Evolutionary conservation across 2,113 vertebrate species (phyloP).

Genomic region (Hydrolagus affinis): DNA sequence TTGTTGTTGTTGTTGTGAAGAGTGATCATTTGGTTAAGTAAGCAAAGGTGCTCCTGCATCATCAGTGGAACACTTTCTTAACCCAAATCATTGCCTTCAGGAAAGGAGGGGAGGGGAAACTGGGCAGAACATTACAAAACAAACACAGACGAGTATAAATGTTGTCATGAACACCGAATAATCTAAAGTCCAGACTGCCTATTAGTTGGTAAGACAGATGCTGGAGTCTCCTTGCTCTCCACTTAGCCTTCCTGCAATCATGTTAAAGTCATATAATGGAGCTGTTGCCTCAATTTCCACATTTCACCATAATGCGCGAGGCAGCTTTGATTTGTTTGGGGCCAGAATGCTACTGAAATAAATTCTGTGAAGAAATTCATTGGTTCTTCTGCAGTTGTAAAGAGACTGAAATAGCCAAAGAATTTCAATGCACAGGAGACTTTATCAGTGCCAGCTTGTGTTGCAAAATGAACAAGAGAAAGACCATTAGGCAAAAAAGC

Average conservation of each 20-base stretch:
- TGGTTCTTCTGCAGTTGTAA: background rate
- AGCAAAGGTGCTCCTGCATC: background rate
- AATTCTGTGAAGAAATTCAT: background rate
- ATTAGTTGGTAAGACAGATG: background rate
- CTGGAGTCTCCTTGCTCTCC: background rate
- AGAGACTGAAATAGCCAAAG: background rate
- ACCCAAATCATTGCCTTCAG: background rate
- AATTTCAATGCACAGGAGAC: background rate
- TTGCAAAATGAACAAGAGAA: background rate
- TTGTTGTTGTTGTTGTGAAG: too few relatives aligned
- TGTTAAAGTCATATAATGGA: background rate
- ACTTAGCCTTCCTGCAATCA: background rate
- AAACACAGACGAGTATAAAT: background rate
- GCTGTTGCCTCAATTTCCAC: background rate
- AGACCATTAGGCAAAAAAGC: background rate
- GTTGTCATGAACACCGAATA: background rate
- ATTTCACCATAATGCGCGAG: background rate
- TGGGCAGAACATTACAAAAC: background rate
- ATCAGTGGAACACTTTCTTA: background rate
- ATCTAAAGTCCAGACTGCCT: background rate
- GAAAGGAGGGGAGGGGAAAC: background rate
- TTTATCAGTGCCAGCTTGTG: background rate
- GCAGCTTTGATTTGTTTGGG: background rate
- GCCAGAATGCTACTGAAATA: background rate
- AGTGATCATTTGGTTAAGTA: background rate